A percentile compares a stretch with the other conserved stretches of the same genome.
These are phyloP conservation scores for Nannoperca australis DNA, from an alignment of 2,797 vertebrate species.

Conservation along the genomic window DNA sequence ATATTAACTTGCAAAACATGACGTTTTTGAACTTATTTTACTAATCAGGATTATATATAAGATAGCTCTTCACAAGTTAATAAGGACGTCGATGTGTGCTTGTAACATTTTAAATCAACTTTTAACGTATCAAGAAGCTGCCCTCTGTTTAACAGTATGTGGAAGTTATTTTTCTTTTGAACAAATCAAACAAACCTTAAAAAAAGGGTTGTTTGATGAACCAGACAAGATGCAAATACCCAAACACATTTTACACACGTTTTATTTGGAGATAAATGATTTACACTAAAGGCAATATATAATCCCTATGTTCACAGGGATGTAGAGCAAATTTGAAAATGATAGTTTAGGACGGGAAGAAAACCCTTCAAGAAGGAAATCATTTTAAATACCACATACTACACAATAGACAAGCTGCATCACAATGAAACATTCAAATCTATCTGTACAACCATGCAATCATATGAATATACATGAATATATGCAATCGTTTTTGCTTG, in stretches of 20 bases:
- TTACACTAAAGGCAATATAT: not conserved
- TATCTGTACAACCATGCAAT: not conserved
- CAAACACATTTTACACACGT: not conserved
- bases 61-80: not conserved
- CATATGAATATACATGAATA: not conserved
- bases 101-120: not conserved
- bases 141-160: not conserved
- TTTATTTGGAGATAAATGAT: not conserved
- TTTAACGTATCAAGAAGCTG: not conserved
- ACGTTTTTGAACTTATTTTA: slow-evolving; percentile 1
- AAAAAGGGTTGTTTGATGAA: not conserved
- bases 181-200: not conserved
- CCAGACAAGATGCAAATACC: not conserved
- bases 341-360: not conserved
- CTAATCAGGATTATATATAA: not conserved
- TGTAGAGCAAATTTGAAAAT: not conserved
- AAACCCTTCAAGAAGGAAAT: not conserved
- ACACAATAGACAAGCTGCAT: not conserved
- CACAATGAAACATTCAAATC: not conserved
- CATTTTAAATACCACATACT: not conserved
- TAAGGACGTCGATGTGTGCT: not conserved
- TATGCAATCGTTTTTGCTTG: not conserved
- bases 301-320: not conserved
- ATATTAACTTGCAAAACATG: not conserved
- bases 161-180: not conserved